A percentile compares a stretch with the other conserved stretches of the same genome.
Evolutionary conservation across 2,888 invertebrate genomes (phyloP).

Genomic region (Troides aeacus): DNA sequence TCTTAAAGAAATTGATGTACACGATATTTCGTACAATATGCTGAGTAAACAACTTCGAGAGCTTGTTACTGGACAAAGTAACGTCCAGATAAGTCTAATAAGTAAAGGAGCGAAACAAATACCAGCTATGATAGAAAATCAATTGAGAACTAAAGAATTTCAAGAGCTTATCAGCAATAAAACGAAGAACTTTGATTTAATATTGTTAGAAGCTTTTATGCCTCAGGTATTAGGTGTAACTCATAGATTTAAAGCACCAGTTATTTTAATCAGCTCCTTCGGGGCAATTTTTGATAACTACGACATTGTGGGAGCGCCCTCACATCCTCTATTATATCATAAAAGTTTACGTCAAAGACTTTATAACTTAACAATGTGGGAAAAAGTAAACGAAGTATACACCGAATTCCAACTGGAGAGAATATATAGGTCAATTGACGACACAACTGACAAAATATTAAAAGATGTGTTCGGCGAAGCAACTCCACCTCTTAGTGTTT

Average conservation of each 20-base stretch:
- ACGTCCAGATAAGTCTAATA: not conserved
- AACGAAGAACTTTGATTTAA: conserved; percentile 38
- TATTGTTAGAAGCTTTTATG: conserved; percentile 40
- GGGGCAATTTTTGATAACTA: conserved; percentile 33
- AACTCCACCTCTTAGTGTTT: conserved; percentile 27
- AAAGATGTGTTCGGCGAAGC: conserved; percentile 23
- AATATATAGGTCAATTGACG: not conserved
- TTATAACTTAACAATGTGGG: conserved; percentile 27
- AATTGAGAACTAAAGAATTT: conserved; percentile 16
- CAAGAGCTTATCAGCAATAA: conserved; percentile 22
- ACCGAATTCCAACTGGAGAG: conserved; percentile 4
- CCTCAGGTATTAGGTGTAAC: conserved; percentile 36
- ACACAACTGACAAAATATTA: conserved; percentile 18
- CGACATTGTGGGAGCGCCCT: conserved; percentile 35
- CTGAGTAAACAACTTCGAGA: conserved; percentile 11
- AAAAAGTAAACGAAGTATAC: conserved; percentile 11
- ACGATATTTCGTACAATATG: conserved; percentile 37
- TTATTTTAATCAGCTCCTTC: conserved; percentile 45
- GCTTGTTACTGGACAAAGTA: conserved; percentile 9
- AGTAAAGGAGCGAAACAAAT: not conserved
- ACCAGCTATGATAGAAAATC: not conserved
- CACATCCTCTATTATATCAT: conserved; percentile 38
- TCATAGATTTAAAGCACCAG: conserved; percentile 44
- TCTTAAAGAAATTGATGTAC: conserved; percentile 47
- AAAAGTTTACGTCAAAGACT: conserved; percentile 16